Evolutionary conservation across 2,113 vertebrate species (phyloP), one percentile per base, ranked within the genome.

Genomic region (Anolis carolinensis): DNA sequence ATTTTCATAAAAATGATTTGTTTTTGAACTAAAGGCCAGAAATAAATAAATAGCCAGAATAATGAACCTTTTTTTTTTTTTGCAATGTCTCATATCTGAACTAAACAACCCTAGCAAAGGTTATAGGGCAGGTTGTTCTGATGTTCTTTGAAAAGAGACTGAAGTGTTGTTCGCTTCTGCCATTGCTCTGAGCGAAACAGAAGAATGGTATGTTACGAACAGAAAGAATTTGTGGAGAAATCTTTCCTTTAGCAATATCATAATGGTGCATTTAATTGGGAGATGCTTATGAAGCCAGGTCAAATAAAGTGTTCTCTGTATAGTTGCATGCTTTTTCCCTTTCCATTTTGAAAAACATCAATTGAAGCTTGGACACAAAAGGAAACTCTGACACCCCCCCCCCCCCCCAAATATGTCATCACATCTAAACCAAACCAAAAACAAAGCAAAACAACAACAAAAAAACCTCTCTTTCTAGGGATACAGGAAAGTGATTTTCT

Each of bases 351-450:
- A 89, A 76, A 52, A 75, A 68, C 90, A 8, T 86, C 89, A 63
- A 71, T 74, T 86, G 88, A 86, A 79, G 87, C 59, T 83, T 0
- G 5, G 55, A n/a, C 63, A 92, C 18, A 84, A 67, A 68, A 52
- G 83, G 93, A 90, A 91, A 92, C 85, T 71, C 32, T 44, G 72
- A 2, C 76, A 30, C 75, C 32, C 4, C 75, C 3, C 76, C n/a
- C 75, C 32, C 4, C 75, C 50, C 92, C 82, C 77, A 93, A 86
- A 72, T 34, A 75, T 92, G 88, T 91, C 88, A 88, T 71, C 88
- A 21, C 85, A 71, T 87, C 21, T 68, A 21, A 30, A 30, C 9
- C 27, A 34, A 18, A 68, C 6, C 27, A 68, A 30, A 8, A 68
- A 65, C 18, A 20, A 23, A 65, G 25, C 59, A 89, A 87, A 39